Percentiles rank a stretch among this genome's conserved stretches.
Evolutionary conservation across 2,113 vertebrate species (phyloP).

Genomic region (Merops nubicus): DNA sequence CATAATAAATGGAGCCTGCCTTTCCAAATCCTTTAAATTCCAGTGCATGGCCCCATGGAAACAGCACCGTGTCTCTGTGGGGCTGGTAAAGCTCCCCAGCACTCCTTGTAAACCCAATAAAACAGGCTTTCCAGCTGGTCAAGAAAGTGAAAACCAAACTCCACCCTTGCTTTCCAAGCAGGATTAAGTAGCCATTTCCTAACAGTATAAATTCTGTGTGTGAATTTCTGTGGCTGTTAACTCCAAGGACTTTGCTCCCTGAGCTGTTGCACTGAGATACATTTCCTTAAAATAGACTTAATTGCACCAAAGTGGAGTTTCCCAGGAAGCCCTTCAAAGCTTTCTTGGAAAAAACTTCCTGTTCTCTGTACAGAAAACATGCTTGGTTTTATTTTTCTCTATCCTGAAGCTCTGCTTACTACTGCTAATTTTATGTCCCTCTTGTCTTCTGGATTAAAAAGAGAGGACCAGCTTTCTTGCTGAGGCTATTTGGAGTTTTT

Average conservation of each 20-base stretch:
- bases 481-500: background rate
- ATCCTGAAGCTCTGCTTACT: background rate
- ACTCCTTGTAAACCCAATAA: background rate
- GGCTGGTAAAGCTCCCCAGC: background rate
- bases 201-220: background rate
- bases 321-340: background rate
- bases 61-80: background rate
- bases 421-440: background rate
- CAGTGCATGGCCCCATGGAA: background rate
- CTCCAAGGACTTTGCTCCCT: background rate
- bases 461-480: background rate
- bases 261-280: background rate
- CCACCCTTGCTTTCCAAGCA: background rate
- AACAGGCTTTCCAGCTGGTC: background rate
- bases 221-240: background rate
- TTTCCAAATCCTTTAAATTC: background rate
- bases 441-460: background rate
- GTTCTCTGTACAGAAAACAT: background rate
- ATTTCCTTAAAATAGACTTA: conserved; percentile 24
- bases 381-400: background rate
- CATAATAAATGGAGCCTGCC: background rate
- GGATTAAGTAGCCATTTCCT: background rate
- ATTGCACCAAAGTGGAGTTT: conserved; percentile 17
- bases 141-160: background rate
- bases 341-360: background rate